These are phyloP conservation scores for Tribolium castaneum DNA, from an alignment of 1,140 invertebrate genomes.

Conservation along the genomic window DNA sequence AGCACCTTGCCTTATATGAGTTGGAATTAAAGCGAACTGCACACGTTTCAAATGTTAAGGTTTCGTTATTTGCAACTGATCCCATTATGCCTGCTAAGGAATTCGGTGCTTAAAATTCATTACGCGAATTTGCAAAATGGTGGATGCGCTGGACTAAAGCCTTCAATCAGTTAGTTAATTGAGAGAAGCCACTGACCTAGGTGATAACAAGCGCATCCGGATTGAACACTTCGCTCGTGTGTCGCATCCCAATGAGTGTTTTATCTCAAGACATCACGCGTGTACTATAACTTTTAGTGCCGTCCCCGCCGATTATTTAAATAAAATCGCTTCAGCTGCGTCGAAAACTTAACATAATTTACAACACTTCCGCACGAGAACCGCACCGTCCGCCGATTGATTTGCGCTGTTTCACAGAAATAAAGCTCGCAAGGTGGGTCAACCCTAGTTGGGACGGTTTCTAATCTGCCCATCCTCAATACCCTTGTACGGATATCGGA, in stretches of 20 bases:
- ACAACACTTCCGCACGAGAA: background rate
- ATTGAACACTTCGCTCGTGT: slow-evolving; percentile 8
- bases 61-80: slow-evolving; percentile 9
- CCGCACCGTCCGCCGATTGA: background rate
- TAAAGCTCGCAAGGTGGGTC: slow-evolving; percentile 6
- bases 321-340: background rate
- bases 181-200: slow-evolving; percentile 18
- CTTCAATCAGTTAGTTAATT: slow-evolving; percentile 18
- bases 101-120: background rate
- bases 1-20: slow-evolving; percentile 1
- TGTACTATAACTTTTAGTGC: background rate
- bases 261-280: slow-evolving; percentile 3
- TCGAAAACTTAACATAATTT: background rate
- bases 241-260: slow-evolving; percentile 3
- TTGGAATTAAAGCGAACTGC: slow-evolving; percentile 12
- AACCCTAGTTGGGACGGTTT: background rate
- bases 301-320: background rate
- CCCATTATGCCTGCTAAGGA: background rate
- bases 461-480: slow-evolving; percentile 24
- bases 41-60: slow-evolving; percentile 13
- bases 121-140: background rate
- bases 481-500: slow-evolving; percentile 21
- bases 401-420: background rate
- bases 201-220: slow-evolving; percentile 26
- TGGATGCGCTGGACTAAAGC: slow-evolving; percentile 1